A percentile compares a stretch with the other conserved stretches of the same genome.
Conservation (phyloP, 2,888 invertebrate genomes). For the Noctuana brunneofusca region DNA sequence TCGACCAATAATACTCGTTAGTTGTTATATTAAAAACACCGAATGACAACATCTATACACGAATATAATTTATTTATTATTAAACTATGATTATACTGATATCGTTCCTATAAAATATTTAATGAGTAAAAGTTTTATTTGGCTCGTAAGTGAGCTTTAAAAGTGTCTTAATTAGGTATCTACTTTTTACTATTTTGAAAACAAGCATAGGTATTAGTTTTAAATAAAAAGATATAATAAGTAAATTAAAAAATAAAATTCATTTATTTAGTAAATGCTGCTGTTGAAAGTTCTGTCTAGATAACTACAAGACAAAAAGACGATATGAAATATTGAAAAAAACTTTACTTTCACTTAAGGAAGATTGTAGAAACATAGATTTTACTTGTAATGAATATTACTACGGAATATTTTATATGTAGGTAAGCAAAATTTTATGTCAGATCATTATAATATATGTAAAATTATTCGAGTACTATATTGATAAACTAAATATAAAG, state of each 20-base stretch:
- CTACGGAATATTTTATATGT: background rate
- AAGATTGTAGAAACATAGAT: background rate
- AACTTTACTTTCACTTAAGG: background rate
- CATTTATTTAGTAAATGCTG: background rate
- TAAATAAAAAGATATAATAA: background rate
- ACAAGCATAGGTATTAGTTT: background rate
- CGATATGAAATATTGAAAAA: background rate
- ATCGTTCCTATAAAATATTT: conserved; percentile 29
- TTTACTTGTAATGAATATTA: background rate
- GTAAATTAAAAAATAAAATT: background rate
- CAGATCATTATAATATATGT: background rate
- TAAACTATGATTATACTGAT: conserved; percentile 44
- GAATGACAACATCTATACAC: conserved; percentile 68
- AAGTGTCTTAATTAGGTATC: conserved; percentile 12
- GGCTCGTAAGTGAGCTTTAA: conserved; percentile 12
- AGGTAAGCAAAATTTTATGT: background rate
- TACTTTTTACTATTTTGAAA: background rate
- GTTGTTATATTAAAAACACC: conserved; percentile 52
- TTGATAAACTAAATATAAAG: background rate
- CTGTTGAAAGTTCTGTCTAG: background rate
- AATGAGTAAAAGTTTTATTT: conserved; percentile 32
- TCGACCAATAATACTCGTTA: conserved; percentile 55
- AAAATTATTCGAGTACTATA: too few relatives aligned
- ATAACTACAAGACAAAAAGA: background rate
- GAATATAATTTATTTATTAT: conserved; percentile 45